These are phyloP conservation scores for Atta cephalotes DNA, from an alignment of 1,140 invertebrate species.

Conservation along the genomic window DNA sequence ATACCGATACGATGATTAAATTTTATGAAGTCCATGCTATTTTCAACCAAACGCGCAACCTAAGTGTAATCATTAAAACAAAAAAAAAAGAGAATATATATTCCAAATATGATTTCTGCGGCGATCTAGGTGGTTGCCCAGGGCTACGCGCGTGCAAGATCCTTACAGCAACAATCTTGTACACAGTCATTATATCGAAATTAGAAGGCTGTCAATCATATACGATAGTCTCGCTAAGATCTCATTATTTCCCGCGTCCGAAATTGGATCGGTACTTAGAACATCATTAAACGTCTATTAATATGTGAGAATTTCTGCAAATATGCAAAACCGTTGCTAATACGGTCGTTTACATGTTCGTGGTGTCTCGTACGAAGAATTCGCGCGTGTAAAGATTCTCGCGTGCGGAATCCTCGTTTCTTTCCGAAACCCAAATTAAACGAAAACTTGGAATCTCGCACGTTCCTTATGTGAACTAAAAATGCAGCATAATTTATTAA, in stretches of 20 bases:
- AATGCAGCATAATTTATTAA: background rate
- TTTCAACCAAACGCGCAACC: constrained; percentile 21
- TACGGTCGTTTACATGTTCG: background rate
- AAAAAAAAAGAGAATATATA: background rate
- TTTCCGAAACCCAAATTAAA: background rate
- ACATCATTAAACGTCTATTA: background rate
- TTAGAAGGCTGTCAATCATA: constrained; percentile 52
- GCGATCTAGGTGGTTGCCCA: constrained; percentile 18
- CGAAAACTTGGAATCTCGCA: constrained; percentile 8
- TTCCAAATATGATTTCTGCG: constrained; percentile 35
- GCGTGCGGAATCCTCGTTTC: background rate
- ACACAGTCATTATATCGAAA: constrained; percentile 33
- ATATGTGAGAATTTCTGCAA: constrained; percentile 15
- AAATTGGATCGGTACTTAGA: constrained; percentile 24
- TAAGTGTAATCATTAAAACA: background rate
- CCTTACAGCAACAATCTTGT: constrained; percentile 26
- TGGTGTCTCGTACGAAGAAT: background rate
- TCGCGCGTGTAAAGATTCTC: background rate
- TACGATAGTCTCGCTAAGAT: constrained; percentile 18
- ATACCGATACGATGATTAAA: constrained; percentile 5
- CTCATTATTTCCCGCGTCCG: constrained; percentile 29
- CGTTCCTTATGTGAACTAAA: background rate
- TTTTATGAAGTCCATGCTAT: constrained; percentile 35
- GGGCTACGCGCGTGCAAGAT: constrained; percentile 36
- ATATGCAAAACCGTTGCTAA: background rate